A percentile compares a stretch with the other conserved stretches of the same genome.
These are phyloP conservation scores for Trachelipus rathkii DNA, from an alignment of 1,140 invertebrate species.

Conservation along the genomic window DNA sequence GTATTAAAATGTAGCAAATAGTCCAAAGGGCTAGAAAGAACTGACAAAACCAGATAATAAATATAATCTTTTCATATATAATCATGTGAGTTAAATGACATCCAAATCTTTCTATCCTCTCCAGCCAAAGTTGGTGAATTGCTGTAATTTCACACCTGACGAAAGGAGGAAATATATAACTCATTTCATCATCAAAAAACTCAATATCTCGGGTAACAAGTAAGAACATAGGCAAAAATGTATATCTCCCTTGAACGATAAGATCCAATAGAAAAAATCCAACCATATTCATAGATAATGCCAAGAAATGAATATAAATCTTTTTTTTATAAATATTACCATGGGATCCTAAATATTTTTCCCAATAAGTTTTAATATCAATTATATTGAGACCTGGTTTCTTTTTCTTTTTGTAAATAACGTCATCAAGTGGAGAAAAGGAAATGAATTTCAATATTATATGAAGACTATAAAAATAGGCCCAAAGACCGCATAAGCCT, in stretches of 20 bases:
- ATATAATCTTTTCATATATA: not conserved
- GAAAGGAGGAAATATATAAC: conserved; percentile 4
- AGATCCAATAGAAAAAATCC: not conserved
- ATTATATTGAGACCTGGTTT: not conserved
- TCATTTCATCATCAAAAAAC: conserved; percentile 4
- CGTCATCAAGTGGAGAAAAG: not conserved
- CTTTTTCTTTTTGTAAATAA: not conserved
- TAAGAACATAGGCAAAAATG: not conserved
- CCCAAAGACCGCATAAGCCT: not conserved
- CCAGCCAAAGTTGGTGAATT: not conserved
- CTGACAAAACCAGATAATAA: not conserved
- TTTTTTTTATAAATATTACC: not conserved
- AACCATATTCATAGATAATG: not conserved
- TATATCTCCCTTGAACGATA: not conserved
- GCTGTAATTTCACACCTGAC: not conserved
- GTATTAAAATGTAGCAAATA: not conserved
- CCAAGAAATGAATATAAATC: not conserved
- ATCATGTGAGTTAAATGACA: not conserved
- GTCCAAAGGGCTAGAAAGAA: not conserved
- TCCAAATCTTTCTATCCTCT: not conserved
- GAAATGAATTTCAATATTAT: not conserved
- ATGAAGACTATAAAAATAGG: not conserved
- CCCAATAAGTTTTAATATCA: not conserved
- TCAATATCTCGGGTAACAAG: not conserved
- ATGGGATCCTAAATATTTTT: not conserved